Evolutionary conservation across 2,888 invertebrate species (phyloP), one percentile per base, ranked within the genome.

Genomic region (Hoplodrina blanda): DNA sequence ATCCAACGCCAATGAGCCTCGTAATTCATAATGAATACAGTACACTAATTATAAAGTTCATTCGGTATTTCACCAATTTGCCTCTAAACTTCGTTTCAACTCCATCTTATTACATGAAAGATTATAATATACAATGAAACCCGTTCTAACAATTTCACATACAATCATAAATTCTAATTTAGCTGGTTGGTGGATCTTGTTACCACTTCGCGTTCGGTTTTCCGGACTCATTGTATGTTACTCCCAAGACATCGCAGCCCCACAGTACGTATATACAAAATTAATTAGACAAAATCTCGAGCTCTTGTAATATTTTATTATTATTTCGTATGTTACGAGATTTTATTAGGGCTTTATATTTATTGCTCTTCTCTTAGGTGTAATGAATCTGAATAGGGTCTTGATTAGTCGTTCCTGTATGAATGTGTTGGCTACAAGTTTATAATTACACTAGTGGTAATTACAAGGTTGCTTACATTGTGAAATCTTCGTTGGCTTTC

Each of bases 121-220:
- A 90, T 90, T 89, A 90, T 90, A 87, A 86, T 89, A 91, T 88
- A 89, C 89, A 93, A 91, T 89, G 92, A 92, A 95, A 93, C 91
- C 89, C 91, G 92, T 92, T 93, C 91, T 91, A 93, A 94, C 92
- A 95, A 95, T 94, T 94, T 95, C 93, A 94, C 94, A 94, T 93
- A 94, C 95, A 95, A 94, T 95, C 95, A 95, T 96, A 96, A 95
- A 96, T 96, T 95, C 93, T 94, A 95, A 96, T 96, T 96, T 96
- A 92, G 91, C 92, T 87, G 90, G 92, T 91, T 91, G 91, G 89
- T 88, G 94, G 92, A 94, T 96, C 96, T 91, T 91, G 94, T 95
- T 95, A 92, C 95, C 89, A 89, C 89, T 90, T 92, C 87, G 87
- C 92, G 87, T 93, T 92, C 92, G 92, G 94, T 93, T 92, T 93